Conservation (phyloP, 2,113 vertebrate species). For the Manacus vitellinus region DNA sequence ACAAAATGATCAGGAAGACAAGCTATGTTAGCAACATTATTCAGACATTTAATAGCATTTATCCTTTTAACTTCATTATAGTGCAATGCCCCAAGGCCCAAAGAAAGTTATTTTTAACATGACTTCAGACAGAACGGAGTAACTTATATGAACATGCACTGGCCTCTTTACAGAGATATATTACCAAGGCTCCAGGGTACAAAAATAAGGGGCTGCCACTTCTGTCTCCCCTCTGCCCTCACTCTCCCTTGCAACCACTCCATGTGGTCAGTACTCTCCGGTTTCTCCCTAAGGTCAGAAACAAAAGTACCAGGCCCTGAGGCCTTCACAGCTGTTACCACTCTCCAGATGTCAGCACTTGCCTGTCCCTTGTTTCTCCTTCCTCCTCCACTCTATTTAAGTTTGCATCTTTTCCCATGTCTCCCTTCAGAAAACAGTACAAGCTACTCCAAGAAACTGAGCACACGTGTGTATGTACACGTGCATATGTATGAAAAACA, state of each 20-base stretch:
- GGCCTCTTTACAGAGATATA: constrained; percentile 21
- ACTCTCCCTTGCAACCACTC: not conserved
- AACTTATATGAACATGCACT: constrained; percentile 21
- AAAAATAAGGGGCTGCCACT: not conserved
- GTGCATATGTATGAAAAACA: not conserved
- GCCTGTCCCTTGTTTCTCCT: constrained; percentile 18
- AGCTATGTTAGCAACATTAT: constrained; percentile 69
- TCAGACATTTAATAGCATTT: constrained; percentile 71
- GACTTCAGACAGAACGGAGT: constrained; percentile 43
- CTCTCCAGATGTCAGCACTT: constrained; percentile 25
- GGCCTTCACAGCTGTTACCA: constrained; percentile 30
- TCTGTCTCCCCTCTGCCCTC: not conserved
- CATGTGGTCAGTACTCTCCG: constrained; percentile 44
- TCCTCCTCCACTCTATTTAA: not conserved
- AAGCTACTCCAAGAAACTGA: not conserved
- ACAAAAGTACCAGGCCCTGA: constrained; percentile 6
- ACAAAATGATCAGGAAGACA: constrained; percentile 68
- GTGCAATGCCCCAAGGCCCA: constrained; percentile 35
- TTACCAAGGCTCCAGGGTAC: constrained; percentile 11
- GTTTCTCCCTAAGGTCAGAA: constrained; percentile 54
- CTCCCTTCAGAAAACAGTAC: not conserved
- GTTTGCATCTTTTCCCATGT: not conserved
- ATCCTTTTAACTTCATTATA: constrained; percentile 69
- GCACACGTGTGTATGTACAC: rapidly evolving
- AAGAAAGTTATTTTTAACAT: constrained; percentile 52